These are phyloP conservation scores for Luperina testacea DNA, from an alignment of 2,888 invertebrate genomes.

Conservation along the genomic window DNA sequence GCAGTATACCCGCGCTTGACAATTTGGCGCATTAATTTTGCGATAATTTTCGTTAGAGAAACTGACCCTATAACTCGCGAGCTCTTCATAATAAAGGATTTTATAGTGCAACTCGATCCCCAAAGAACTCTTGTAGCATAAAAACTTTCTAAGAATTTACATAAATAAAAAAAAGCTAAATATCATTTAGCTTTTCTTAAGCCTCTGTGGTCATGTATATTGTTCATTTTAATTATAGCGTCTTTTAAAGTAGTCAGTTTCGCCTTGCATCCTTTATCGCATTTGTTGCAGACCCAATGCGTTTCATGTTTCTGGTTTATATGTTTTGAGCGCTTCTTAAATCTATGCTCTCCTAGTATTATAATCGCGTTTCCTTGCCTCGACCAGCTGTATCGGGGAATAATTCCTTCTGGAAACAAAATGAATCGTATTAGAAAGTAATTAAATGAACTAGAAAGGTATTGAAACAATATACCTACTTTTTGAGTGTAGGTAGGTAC, in stretches of 20 bases:
- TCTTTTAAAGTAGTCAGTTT: constrained; percentile 84
- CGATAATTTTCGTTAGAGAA: background rate
- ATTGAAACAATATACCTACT: constrained; percentile 15
- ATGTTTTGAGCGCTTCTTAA: constrained; percentile 84
- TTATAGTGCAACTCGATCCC: background rate
- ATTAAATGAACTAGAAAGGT: background rate
- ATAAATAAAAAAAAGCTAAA: constrained; percentile 35
- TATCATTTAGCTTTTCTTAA: constrained; percentile 71
- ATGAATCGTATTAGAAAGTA: constrained; percentile 9
- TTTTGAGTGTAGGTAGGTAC: constrained; percentile 6
- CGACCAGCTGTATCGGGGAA: constrained; percentile 85
- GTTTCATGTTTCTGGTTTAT: constrained; percentile 82
- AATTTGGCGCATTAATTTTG: background rate
- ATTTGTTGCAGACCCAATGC: constrained; percentile 87
- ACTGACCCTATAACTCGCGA: background rate
- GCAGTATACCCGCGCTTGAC: background rate
- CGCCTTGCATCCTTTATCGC: constrained; percentile 86
- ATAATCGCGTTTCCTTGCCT: constrained; percentile 86
- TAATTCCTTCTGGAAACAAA: constrained; percentile 67
- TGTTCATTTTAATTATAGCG: constrained; percentile 82
- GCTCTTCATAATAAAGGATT: background rate
- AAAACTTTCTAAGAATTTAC: background rate
- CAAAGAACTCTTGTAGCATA: background rate
- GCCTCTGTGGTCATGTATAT: constrained; percentile 82
- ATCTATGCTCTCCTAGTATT: constrained; percentile 83